Evolutionary conservation across 2,113 vertebrate species (phyloP).

Genomic region (Cheirogaleus medius): DNA sequence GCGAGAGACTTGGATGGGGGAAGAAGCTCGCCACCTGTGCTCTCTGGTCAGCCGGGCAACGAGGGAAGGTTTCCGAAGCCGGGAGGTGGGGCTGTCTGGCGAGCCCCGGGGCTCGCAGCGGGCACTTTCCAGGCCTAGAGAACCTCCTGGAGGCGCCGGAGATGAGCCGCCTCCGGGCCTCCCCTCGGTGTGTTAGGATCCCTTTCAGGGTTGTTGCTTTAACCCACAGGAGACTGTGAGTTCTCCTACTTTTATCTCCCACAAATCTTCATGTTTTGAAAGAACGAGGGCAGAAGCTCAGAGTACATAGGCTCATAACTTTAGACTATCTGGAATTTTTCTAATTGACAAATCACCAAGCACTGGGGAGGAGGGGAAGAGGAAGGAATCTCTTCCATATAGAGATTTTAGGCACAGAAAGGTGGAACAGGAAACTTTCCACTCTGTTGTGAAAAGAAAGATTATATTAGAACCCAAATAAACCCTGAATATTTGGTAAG

Average conservation of each 20-base stretch:
- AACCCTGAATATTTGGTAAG: not conserved
- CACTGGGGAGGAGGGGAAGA: not conserved
- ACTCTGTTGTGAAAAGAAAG: not conserved
- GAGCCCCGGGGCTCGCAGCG: not conserved
- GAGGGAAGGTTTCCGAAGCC: not conserved
- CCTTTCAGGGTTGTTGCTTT: constrained; percentile 14
- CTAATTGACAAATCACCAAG: constrained; percentile 40
- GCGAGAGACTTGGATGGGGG: not conserved
- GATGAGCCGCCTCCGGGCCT: not conserved
- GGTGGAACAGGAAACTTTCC: not conserved
- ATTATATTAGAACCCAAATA: not conserved
- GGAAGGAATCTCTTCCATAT: not conserved
- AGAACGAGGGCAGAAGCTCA: not conserved
- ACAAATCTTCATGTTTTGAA: constrained; percentile 5
- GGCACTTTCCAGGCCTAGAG: not conserved
- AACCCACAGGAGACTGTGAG: constrained; percentile 31
- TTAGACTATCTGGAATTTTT: not conserved
- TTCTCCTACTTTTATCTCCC: constrained; percentile 1
- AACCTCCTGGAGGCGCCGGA: not conserved
- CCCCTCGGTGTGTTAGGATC: not conserved
- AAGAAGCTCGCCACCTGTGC: not conserved
- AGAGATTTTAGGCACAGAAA: not conserved
- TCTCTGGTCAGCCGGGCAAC: not conserved
- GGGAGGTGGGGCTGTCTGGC: not conserved
- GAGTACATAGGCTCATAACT: not conserved